These are phyloP conservation scores for Manis javanica DNA, from an alignment of 2,797 vertebrate genomes.

Conservation along the genomic window DNA sequence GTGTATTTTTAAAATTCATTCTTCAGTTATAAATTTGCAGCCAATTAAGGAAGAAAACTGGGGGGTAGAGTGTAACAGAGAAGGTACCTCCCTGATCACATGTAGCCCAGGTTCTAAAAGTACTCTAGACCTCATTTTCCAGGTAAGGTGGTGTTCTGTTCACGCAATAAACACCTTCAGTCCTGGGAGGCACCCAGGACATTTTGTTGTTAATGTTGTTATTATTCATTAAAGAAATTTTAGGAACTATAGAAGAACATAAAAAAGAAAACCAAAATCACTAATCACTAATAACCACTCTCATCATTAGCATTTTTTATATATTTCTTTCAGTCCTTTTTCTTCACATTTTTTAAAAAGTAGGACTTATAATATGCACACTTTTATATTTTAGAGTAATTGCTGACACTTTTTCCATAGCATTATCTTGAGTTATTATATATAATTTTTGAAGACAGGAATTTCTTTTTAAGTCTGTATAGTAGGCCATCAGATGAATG, in stretches of 20 bases:
- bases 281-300: background rate
- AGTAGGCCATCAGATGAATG: background rate
- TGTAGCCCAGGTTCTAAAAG: accelerated
- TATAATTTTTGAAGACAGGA: background rate
- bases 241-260: background rate
- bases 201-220: background rate
- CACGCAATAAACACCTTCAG: accelerated
- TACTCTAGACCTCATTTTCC: background rate
- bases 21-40: conserved; percentile 49
- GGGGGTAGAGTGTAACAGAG: background rate
- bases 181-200: background rate
- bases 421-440: background rate
- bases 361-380: background rate
- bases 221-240: background rate
- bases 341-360: background rate
- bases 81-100: background rate
- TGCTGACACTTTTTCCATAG: conserved; percentile 5
- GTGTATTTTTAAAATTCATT: background rate
- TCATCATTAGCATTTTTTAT: background rate
- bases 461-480: background rate
- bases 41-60: conserved; percentile 54
- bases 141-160: accelerated
- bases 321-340: background rate
- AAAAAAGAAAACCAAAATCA: background rate
- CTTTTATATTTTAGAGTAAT: background rate